These are phyloP conservation scores for Drosophila longiperda DNA, from an alignment of 2,888 invertebrate species.

Conservation along the genomic window DNA sequence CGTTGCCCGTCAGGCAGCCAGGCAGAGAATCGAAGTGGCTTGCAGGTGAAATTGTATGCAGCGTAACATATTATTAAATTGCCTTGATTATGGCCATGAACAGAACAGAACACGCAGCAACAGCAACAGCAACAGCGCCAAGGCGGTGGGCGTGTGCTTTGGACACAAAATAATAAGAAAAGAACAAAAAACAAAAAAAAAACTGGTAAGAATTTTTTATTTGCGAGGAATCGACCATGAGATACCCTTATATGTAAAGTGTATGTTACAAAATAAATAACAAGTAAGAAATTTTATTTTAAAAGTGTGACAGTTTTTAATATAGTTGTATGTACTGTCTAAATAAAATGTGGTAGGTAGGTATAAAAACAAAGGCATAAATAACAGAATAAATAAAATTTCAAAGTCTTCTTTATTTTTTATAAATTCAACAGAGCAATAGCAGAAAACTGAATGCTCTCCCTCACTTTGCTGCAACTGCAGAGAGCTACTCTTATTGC, in stretches of 20 bases:
- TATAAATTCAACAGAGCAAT: too few relatives aligned
- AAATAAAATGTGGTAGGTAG: background rate
- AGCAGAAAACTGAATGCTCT: too few relatives aligned
- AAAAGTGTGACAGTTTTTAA: background rate
- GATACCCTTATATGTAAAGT: background rate
- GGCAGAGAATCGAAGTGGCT: background rate
- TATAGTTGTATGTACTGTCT: background rate
- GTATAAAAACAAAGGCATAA: background rate
- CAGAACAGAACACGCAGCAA: constrained; percentile 21
- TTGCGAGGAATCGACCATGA: background rate
- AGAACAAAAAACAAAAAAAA: background rate
- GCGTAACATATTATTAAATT: constrained; percentile 78
- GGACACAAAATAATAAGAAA: constrained; percentile 12
- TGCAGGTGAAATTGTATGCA: constrained; percentile 79
- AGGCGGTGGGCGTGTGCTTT: constrained; percentile 56
- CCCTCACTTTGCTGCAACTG: too few relatives aligned
- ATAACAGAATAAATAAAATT: background rate
- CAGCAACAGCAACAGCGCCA: constrained; percentile 26
- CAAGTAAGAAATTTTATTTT: background rate
- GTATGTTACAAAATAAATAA: background rate
- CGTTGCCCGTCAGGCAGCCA: constrained; percentile 12
- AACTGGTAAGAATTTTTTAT: constrained; percentile 9
- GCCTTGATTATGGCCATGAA: constrained; percentile 74
- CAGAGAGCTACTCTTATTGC: too few relatives aligned
- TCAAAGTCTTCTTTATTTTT: too few relatives aligned